Base-by-base conservation (phyloP, 2,113 vertebrate species). In the Erythrolamprus reginae region DNA sequence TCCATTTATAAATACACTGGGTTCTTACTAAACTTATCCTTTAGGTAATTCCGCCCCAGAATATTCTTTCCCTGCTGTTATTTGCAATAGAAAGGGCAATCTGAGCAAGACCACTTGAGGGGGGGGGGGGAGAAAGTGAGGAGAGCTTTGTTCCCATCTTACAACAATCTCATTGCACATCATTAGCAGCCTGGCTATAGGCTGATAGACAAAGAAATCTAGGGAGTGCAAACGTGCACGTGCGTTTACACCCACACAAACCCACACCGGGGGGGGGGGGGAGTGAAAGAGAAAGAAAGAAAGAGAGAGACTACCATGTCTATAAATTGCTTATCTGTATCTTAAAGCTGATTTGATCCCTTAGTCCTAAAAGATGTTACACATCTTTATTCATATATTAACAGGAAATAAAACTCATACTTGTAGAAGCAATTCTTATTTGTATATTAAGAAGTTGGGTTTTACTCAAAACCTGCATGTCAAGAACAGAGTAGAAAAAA, bases 171-270 rank as follows among this genome's bases (percentile, higher is more conserved):
- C 15, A 70, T 70, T 70, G 65, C n/a, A 70, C 15, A 38, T 38
- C 65, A 38, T 70, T 70, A 70, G 13, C 65, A 33, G 5, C 65
- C 65, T n/a, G 10, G 28, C 28, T 70, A 70, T 70, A 70, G n/a
- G 13, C 65, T 70, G 65, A 6, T 70, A 5, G 65, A 70, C n/a
- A 70, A 70, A 65, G 28, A 19, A 38, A 33, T 70, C 65, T 28
- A 5, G 17, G 65, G n/a, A 33, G 28, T 17, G 4, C 61, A 65
- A 65, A 13, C 24, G 23, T 58, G 9, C 55, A 9, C 15, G 17
- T 0, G 2, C 5, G 0, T 5, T 17, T 0, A 33, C 13, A 33
- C 5, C 17, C 13, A 33, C 10, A 58, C 23, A 61, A 1, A 61
- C 9, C 26, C 56, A 28, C 58, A 61, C n/a, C 26, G 28, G 3